Conservation (phyloP, 2,797 vertebrate genomes). For the Rallus crepitans region DNA sequence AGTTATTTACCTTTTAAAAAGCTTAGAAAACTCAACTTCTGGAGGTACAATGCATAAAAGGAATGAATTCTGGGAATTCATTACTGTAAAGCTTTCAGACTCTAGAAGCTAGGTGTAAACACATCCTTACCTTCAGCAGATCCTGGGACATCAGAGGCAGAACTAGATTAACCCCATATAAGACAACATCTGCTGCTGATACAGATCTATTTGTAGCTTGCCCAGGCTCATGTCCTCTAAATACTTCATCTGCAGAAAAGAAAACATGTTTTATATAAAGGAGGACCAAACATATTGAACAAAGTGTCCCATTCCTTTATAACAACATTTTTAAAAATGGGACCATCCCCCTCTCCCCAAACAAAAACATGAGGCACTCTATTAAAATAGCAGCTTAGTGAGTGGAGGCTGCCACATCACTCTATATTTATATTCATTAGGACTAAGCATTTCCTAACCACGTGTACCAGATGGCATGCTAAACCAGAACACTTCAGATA, state of each 20-base stretch:
- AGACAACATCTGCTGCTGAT: slow-evolving; percentile 96
- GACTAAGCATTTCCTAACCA: slow-evolving; percentile 28
- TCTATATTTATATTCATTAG: slow-evolving; percentile 44
- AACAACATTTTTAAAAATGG: slow-evolving; percentile 2
- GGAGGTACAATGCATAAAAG: not conserved
- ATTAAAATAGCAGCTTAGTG: slow-evolving; percentile 53
- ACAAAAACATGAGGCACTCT: not conserved
- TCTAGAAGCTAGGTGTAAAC: not conserved
- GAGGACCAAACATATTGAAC: not conserved
- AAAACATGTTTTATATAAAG: not conserved
- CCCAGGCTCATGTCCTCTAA: slow-evolving; percentile 93
- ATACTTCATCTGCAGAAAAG: slow-evolving; percentile 90
- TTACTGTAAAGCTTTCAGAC: not conserved
- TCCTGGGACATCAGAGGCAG: slow-evolving; percentile 98
- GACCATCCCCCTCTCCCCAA: not conserved
- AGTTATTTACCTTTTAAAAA: not conserved
- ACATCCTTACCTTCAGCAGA: slow-evolving; percentile 90
- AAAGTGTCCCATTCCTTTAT: not conserved
- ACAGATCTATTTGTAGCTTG: slow-evolving; percentile 89
- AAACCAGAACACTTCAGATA: not conserved
- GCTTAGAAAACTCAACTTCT: not conserved
- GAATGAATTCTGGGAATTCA: not conserved
- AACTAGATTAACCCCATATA: slow-evolving; percentile 97
- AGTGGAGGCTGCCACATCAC: slow-evolving; percentile 18
- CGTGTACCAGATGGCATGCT: slow-evolving; percentile 23